phyloP scores from a whole-genome alignment of 2,888 invertebrate species.

The Cerastis leucographa region DNA sequence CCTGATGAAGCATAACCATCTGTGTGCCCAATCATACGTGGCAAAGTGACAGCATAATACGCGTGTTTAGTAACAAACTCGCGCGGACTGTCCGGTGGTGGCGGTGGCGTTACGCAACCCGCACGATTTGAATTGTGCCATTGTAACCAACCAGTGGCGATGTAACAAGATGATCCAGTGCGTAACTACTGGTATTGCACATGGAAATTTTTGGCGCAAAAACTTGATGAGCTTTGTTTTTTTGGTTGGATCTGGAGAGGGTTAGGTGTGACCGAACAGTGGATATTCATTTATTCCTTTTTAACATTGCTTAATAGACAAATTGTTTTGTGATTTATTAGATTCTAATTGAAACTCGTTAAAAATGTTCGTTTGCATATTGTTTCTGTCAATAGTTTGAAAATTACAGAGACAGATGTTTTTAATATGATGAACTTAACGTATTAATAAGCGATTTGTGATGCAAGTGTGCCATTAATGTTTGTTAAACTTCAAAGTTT shows the following conservation, averaged over 20 bases:
- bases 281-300: neutral
- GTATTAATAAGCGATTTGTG: neutral
- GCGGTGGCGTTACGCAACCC: constrained; percentile 50
- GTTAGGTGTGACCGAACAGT: constrained; percentile 23
- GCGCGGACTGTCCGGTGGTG: constrained; percentile 50
- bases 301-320: neutral
- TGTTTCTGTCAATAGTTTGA: neutral
- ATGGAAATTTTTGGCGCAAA: constrained; percentile 50
- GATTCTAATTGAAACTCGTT: neutral
- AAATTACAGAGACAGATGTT: neutral
- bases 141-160: constrained; percentile 57
- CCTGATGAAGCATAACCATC: constrained; percentile 48
- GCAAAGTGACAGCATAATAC: constrained; percentile 55
- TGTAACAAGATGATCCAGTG: constrained; percentile 53
- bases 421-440: neutral
- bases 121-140: constrained; percentile 46
- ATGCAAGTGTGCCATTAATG: neutral
- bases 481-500: neutral
- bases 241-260: constrained; percentile 27
- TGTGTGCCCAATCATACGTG: constrained; percentile 41
- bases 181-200: constrained; percentile 53
- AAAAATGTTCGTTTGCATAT: neutral
- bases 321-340: neutral
- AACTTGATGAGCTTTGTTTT: constrained; percentile 55
- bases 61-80: constrained; percentile 51